These are phyloP conservation scores for Sebastes kiyomatsui DNA, from an alignment of 2,797 vertebrate species.

Conservation along the genomic window DNA sequence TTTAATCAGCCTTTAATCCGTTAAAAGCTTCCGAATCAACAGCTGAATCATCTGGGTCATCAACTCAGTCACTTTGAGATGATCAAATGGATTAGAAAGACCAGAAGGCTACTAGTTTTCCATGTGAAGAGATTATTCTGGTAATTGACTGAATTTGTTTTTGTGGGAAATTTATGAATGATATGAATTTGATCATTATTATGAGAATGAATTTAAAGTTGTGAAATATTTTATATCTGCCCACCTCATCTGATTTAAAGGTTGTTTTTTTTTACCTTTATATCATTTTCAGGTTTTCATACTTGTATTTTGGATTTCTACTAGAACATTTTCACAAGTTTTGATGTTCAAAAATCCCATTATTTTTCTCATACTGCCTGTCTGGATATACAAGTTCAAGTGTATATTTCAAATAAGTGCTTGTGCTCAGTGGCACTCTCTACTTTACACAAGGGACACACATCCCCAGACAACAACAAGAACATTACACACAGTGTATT, in stretches of 20 bases:
- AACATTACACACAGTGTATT: no score
- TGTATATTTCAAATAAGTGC: no score
- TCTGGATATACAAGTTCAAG: background rate
- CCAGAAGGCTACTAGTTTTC: background rate
- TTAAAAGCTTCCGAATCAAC: conserved; percentile 50
- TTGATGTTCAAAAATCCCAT: background rate
- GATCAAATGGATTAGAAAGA: background rate
- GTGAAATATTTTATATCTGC: background rate
- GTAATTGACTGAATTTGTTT: background rate
- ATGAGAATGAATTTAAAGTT: background rate
- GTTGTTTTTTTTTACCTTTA: background rate
- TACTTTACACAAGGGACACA: no score
- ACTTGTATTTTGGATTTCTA: background rate
- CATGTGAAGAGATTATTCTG: background rate
- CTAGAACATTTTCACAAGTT: background rate
- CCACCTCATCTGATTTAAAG: background rate
- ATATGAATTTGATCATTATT: no score
- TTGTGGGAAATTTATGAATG: background rate
- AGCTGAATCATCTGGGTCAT: background rate
- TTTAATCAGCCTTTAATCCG: conserved; percentile 32
- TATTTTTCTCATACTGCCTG: background rate
- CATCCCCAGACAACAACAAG: no score
- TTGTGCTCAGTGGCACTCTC: no score
- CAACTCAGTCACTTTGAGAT: background rate
- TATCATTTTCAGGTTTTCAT: background rate